phyloP scores from a whole-genome alignment of 2,113 vertebrate species.

The Hypocryptadius cinnamomeus region DNA sequence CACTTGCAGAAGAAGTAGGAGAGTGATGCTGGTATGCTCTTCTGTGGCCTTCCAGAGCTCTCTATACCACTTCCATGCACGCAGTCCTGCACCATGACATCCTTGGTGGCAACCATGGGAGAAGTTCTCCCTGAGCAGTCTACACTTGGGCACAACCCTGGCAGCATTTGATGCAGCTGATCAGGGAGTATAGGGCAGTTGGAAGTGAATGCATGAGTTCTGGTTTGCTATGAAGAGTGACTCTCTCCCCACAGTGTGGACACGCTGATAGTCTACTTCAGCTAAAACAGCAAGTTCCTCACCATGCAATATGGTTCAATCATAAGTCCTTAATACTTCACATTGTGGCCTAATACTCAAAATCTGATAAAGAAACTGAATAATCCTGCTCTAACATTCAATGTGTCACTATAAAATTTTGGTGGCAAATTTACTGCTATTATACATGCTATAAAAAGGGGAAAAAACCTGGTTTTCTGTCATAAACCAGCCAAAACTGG shows the following conservation, averaged over 20 bases:
- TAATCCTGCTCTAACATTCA: neutral
- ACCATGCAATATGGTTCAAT: neutral
- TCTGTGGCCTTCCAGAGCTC: neutral
- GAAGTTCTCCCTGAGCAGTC: neutral
- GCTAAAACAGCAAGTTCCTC: neutral
- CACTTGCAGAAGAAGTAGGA: neutral
- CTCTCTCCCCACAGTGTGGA: neutral
- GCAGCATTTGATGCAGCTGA: neutral
- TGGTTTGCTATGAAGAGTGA: neutral
- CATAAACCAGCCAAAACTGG: neutral
- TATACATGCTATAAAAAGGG: neutral
- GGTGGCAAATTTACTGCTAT: neutral
- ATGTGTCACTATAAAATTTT: neutral
- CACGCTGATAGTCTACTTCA: neutral
- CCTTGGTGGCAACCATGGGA: neutral
- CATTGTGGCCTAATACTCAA: neutral
- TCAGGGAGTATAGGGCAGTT: neutral
- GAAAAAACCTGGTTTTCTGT: neutral
- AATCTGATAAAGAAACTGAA: neutral
- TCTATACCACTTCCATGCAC: accelerated
- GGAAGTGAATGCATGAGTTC: neutral
- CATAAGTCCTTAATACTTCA: neutral
- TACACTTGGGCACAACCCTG: neutral
- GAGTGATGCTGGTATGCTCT: neutral
- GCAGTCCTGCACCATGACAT: accelerated